Evolutionary conservation across 2,888 invertebrate species (phyloP), one percentile per base, ranked within the genome.

Genomic region (Phaonia tiefii): DNA sequence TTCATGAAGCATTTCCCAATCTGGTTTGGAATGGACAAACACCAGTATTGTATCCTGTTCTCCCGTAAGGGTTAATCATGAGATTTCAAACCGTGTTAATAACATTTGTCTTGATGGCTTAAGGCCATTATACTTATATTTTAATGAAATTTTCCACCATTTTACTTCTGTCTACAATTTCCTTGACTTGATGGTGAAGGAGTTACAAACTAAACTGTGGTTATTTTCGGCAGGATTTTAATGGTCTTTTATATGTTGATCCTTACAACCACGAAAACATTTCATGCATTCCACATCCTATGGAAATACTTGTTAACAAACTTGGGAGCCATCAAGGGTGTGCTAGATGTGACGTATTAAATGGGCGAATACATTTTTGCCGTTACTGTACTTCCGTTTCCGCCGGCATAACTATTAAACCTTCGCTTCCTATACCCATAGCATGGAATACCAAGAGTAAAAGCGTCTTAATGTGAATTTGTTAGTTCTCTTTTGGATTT

Each of bases 401-500:
- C 46, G 1, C 3, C 4, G n/a, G 22, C 22, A 13, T 22, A 10
- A 2, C 20, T 22, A 22, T 7, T 4, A 46, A 20, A 20, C 31
- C 56, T 69, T 3, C 10, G 69, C 51, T 58, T 69, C 54, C 71
- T 72, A 56, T 25, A 49, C 7, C 46, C 51, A 46, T 46, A 2
- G 42, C 46, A 15, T n/a, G 69, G 56, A 17, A 17, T 37, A 58
- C 22, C 8, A 31, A 8, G 8, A 31, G 58, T 46, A 11, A 58
- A 54, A 49, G 25, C 70, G 65, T 80, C 80, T 80, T 76, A 73
- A 76, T 80, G 51, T 58, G 76, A 66, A 66, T 80, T 79, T 56
- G 54, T 56, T 22, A 76, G 56, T 20, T 39, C 17, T 66, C 58
- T 31, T 31, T 31, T 31, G 25, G 58, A 44, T 66, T 20, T 4